These are phyloP conservation scores for Piaya cayana DNA, from an alignment of 2,113 vertebrate genomes.

Conservation along the genomic window DNA sequence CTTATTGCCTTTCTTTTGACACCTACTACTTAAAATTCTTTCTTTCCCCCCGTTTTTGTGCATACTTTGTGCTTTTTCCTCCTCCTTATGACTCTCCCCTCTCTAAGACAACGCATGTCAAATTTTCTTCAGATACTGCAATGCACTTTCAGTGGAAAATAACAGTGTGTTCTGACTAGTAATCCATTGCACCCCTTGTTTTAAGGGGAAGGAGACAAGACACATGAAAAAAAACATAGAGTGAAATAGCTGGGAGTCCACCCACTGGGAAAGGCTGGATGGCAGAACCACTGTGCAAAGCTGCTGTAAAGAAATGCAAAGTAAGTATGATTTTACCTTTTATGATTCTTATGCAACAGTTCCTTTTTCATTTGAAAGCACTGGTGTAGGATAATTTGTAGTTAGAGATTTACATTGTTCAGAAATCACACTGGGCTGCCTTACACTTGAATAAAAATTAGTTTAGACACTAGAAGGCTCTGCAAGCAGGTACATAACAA, in stretches of 20 bases:
- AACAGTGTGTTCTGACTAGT: slow-evolving; percentile 15
- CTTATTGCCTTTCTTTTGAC: not conserved
- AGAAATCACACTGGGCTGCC: not conserved
- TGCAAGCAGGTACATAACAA: not conserved
- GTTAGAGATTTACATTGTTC: not conserved
- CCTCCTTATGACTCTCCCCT: not conserved
- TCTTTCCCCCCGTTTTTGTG: not conserved
- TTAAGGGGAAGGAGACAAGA: slow-evolving; percentile 69
- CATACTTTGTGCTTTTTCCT: not conserved
- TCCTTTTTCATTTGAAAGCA: not conserved
- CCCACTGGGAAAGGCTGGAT: slow-evolving; percentile 66
- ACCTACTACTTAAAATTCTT: not conserved
- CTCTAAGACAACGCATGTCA: not conserved
- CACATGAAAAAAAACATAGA: slow-evolving; percentile 67
- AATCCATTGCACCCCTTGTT: slow-evolving; percentile 47
- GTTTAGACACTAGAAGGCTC: not conserved
- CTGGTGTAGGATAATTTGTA: not conserved
- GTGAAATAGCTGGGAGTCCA: slow-evolving; percentile 68
- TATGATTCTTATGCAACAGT: not conserved
- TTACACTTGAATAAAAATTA: not conserved
- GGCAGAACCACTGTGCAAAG: slow-evolving; percentile 72
- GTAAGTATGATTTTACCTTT: slow-evolving; percentile 60
- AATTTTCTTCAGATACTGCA: not conserved
- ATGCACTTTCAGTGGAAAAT: slow-evolving; percentile 9
- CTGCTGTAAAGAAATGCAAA: slow-evolving; percentile 74